phyloP scores from a whole-genome alignment of 2,113 vertebrate species.

The Ictidomys tridecemlineatus region DNA sequence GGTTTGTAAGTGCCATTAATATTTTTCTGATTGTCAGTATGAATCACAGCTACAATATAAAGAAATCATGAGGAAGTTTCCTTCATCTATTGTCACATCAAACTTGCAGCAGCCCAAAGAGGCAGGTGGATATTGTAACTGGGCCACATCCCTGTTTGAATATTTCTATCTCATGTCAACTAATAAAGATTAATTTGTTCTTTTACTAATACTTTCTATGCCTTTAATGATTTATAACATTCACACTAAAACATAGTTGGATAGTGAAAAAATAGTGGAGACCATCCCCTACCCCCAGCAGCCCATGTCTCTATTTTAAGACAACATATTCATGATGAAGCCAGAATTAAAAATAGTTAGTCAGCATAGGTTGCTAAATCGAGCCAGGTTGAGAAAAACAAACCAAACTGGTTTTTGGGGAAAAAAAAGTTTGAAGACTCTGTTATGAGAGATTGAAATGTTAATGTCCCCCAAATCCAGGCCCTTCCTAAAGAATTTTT shows the following conservation, averaged over 20 bases:
- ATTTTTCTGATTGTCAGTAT: conserved; percentile 52
- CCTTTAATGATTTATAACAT: not conserved
- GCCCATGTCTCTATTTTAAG: not conserved
- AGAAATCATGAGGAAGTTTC: not conserved
- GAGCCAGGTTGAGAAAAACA: too few relatives aligned
- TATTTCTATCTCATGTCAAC: not conserved
- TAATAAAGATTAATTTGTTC: not conserved
- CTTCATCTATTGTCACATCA: conserved; percentile 76
- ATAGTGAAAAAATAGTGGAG: not conserved
- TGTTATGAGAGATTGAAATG: too few relatives aligned
- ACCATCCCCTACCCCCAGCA: too few relatives aligned
- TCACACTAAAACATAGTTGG: not conserved
- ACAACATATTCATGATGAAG: not conserved
- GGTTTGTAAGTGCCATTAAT: conserved; percentile 65
- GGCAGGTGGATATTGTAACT: conserved; percentile 49
- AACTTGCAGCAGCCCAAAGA: conserved; percentile 73
- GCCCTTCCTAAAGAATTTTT: too few relatives aligned
- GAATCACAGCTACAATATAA: not conserved
- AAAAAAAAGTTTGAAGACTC: too few relatives aligned
- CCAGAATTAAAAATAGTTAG: too few relatives aligned
- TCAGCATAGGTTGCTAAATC: too few relatives aligned
- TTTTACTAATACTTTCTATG: not conserved
- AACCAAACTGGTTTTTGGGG: too few relatives aligned
- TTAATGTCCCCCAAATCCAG: too few relatives aligned
- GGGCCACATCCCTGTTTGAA: not conserved